Percentiles rank a stretch among this genome's conserved stretches.
Conservation (phyloP, 2,888 invertebrate species). For the Leptinotarsa haldemani region DNA sequence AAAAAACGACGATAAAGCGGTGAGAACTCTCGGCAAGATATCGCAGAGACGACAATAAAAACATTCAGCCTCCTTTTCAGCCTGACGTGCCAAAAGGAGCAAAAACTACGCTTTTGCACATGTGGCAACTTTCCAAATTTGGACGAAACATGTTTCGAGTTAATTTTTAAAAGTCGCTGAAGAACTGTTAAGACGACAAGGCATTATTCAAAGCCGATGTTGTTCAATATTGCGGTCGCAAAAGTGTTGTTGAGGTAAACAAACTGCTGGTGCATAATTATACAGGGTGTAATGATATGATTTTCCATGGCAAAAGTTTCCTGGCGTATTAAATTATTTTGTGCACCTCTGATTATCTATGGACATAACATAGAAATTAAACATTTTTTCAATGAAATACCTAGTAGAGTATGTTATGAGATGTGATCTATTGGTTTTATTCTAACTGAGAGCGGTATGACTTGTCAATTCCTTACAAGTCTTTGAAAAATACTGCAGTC, state of each 20-base stretch:
- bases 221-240: slow-evolving; percentile 12
- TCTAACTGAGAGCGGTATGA: no score
- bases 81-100: slow-evolving; percentile 43
- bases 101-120: slow-evolving; percentile 44
- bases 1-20: slow-evolving; percentile 32
- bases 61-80: slow-evolving; percentile 36
- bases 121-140: slow-evolving; percentile 56
- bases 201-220: slow-evolving; percentile 20
- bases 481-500: no score
- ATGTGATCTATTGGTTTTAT: no score
- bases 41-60: slow-evolving; percentile 44
- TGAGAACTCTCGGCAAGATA: slow-evolving; percentile 36
- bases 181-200: slow-evolving; percentile 20
- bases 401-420: no score
- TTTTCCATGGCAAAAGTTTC: no score
- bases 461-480: no score
- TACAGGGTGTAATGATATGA: neutral
- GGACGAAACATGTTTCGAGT: slow-evolving; percentile 45
- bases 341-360: no score
- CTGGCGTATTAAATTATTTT: no score
- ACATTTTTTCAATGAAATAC: no score
- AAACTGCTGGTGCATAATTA: slow-evolving; percentile 3
- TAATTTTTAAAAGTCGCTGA: slow-evolving; percentile 40
- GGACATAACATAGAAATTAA: no score
- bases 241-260: neutral